Evolutionary conservation across 2,797 vertebrate genomes (phyloP), one percentile per base, ranked within the genome.

Genomic region (Steatocranus sp.): DNA sequence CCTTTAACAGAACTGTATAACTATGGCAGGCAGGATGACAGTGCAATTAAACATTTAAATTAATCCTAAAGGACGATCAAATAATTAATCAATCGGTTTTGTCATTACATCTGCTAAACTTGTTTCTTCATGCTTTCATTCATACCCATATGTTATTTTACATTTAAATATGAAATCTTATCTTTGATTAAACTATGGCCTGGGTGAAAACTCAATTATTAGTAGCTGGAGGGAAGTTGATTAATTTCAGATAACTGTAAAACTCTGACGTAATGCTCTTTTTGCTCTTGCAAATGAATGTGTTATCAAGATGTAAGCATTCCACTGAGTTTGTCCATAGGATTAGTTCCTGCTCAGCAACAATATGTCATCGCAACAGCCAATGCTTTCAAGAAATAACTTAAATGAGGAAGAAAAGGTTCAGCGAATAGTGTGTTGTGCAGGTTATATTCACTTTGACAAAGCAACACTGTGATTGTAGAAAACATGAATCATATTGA

Each of bases 161-260:
- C 54, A 8, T 80, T 83, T 70, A 68, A 43, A 83, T 83, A 82
- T 81, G 73, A 76, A 30, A 53, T 83, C 81, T 78, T 78, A 74
- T 90, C 81, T 83, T 79, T 89, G 83, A 89, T 81, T 87, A 76
- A 51, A 75, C 53, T 61, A 56, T 79, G 63, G 68, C 73, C 83
- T 66, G 53, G 50, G 68, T 78, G 79, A 87, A 88, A 86, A 87
- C 90, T 87, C 88, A 92, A 92, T 93, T 90, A 92, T 84, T 84
- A 82, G 86, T 80, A 76, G 86, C 87, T 83, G 15, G 68, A 80
- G 80, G 87, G 75, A 79, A 77, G 30, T 83, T 73, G 84, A 84
- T 91, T 87, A 78, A 90, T 92, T 92, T 87, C 75, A 88, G 89
- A 91, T 92, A 87, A 89, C 51, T 85, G 74, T 41, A 76, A 80